A percentile compares a stretch with the other conserved stretches of the same genome.
phyloP scores from a whole-genome alignment of 2,113 vertebrate species.

The Argyrosomus japonicus region DNA sequence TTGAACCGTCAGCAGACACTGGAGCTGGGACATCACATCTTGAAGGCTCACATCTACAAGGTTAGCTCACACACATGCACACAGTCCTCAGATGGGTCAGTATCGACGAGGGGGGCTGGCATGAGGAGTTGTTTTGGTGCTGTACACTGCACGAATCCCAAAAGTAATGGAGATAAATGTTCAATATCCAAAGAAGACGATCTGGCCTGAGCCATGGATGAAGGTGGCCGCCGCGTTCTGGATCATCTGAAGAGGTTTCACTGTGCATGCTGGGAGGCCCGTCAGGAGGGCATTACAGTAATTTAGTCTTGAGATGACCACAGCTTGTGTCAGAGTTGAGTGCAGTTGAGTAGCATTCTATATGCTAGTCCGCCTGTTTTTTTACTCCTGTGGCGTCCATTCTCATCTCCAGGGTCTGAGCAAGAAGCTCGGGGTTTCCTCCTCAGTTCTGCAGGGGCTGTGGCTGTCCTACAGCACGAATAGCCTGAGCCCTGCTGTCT shows the following conservation, averaged over 20 bases:
- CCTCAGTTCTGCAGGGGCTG: slow-evolving; percentile 96
- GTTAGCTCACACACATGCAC: slow-evolving; percentile 68
- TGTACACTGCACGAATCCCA: neutral
- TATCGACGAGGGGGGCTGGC: neutral
- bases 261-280: too few species aligned
- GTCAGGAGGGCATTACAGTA: too few species aligned
- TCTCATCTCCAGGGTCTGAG: slow-evolving; percentile 89
- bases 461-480: slow-evolving; percentile 97
- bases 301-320: too few species aligned
- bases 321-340: too few species aligned
- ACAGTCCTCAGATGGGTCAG: neutral
- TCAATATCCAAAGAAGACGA: neutral
- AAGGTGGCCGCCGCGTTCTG: too few species aligned
- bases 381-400: neutral
- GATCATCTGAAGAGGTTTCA: too few species aligned
- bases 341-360: too few species aligned
- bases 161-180: neutral
- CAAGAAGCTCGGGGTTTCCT: slow-evolving; percentile 96
- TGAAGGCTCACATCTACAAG: slow-evolving; percentile 99
- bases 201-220: neutral
- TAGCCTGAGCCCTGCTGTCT: slow-evolving; percentile 91
- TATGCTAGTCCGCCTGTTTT: neutral
- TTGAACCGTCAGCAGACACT: slow-evolving; percentile 95
- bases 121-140: neutral
- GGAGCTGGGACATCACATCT: slow-evolving; percentile 97